These are phyloP conservation scores for Drosophila eohydei DNA, from an alignment of 2,888 invertebrate genomes.

Conservation along the genomic window DNA sequence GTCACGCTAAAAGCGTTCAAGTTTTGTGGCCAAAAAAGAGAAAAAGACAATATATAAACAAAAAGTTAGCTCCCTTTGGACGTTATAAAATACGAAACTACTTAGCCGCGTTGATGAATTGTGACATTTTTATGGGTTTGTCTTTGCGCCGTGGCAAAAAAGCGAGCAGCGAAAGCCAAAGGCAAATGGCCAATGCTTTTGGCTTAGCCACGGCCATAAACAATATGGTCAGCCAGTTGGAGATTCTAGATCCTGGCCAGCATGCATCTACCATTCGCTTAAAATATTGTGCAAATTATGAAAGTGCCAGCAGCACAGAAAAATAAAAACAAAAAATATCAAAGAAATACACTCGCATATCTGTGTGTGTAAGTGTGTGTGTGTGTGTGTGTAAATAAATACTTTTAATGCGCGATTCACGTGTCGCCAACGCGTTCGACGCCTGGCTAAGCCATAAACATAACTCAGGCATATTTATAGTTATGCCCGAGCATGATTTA, in stretches of 20 bases:
- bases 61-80: constrained; percentile 21
- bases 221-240: constrained; percentile 57
- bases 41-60: constrained; percentile 23
- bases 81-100: constrained; percentile 76
- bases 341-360: constrained; percentile 5
- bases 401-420: constrained; percentile 64
- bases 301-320: constrained; percentile 33
- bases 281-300: constrained; percentile 60
- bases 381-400: constrained; percentile 3
- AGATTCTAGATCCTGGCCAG: constrained; percentile 34
- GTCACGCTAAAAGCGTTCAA: constrained; percentile 58
- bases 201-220: constrained; percentile 66
- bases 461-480: constrained; percentile 61
- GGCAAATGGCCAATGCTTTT: constrained; percentile 40
- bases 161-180: constrained; percentile 21
- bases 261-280: constrained; percentile 18
- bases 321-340: background rate
- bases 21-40: constrained; percentile 36
- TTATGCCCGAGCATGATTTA: constrained; percentile 29
- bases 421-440: constrained; percentile 61
- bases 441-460: constrained; percentile 58
- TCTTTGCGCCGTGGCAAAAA: constrained; percentile 46
- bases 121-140: constrained; percentile 82
- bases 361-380: background rate
- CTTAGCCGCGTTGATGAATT: constrained; percentile 74